These are phyloP conservation scores for Borostomias antarcticus DNA, from an alignment of 2,797 vertebrate species.

Conservation along the genomic window DNA sequence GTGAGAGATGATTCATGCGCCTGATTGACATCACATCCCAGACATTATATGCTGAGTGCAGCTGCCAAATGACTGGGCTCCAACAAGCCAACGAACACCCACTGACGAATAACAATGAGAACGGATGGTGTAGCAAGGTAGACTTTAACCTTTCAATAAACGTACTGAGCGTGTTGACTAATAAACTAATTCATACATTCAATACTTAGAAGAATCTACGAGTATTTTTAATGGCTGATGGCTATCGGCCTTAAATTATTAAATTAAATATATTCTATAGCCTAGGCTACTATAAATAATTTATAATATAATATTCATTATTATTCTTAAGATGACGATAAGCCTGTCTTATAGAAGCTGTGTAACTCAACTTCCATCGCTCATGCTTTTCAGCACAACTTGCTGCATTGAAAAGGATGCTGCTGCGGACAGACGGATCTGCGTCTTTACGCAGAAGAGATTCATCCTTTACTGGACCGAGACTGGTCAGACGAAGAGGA, in stretches of 20 bases:
- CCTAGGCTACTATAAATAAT: too few species aligned
- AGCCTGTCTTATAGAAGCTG: too few species aligned
- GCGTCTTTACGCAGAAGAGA: neutral
- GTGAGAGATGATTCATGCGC: slow-evolving; percentile 57
- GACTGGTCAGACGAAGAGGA: slow-evolving; percentile 1
- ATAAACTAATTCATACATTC: too few species aligned
- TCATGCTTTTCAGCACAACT: slow-evolving; percentile 55
- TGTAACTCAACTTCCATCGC: slow-evolving; percentile 44
- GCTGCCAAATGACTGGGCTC: slow-evolving; percentile 49
- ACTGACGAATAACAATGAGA: slow-evolving; percentile 13
- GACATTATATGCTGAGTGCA: slow-evolving; percentile 43
- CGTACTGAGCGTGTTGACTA: too few species aligned
- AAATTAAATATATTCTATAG: too few species aligned
- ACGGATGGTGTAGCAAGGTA: slow-evolving; percentile 10
- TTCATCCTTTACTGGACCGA: slow-evolving; percentile 24
- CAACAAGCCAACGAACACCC: slow-evolving; percentile 30
- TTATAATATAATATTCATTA: too few species aligned
- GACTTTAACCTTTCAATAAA: too few species aligned
- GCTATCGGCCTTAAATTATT: too few species aligned
- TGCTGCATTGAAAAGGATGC: slow-evolving; percentile 56
- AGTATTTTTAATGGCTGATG: too few species aligned
- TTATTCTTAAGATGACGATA: too few species aligned
- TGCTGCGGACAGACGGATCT: too few species aligned
- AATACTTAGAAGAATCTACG: too few species aligned
- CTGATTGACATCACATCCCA: slow-evolving; percentile 44